Evolutionary conservation across 1,140 invertebrate species (phyloP), one percentile per base, ranked within the genome.

Genomic region (Micrasema minimum): DNA sequence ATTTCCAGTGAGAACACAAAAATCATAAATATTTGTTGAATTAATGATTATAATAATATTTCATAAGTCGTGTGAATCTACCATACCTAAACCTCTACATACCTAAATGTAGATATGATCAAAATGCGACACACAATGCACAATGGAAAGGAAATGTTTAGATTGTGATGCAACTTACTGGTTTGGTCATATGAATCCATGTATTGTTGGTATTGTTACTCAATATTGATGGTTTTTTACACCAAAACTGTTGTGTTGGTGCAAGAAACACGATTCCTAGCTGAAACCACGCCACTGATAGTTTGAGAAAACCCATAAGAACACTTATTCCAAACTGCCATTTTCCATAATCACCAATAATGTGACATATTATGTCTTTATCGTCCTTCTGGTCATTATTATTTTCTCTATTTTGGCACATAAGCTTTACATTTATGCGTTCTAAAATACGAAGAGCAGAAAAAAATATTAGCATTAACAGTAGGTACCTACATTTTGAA

Each of bases 251-350:
- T 68, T 86, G 86, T 3, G 86, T 83, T 1, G 89, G 88, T 1
- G 89, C 88, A 77, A 90, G 83, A 75, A 90, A 90, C 35, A 90
- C 86, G 70, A 90, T 89, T 3, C 84, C 86, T 31, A 83, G 72
- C 72, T 83, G 81, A 70, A 80, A 83, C 90, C 90, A 91, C 0
- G 89, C 89, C 0, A 90, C 85, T 0, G 90, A 88, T 72, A 92
- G 86, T 77, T 91, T 92, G 35, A 89, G 80, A 12, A 91, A 75
- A n/a, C 89, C 87, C 75, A 92, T 87, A 1, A 88, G 78, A 2
- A 88, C 64, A 70, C 87, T 88, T 11, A 90, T 85, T 69, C 81
- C 77, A 1, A 90, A 78, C 77, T 93, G 91, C 89, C 91, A 93
- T 74, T 80, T 83, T 14, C 90, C 90, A 45, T 92, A 88, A 71